These are phyloP conservation scores for Siniperca scherzeri DNA, from an alignment of 2,797 vertebrate genomes.

Conservation along the genomic window DNA sequence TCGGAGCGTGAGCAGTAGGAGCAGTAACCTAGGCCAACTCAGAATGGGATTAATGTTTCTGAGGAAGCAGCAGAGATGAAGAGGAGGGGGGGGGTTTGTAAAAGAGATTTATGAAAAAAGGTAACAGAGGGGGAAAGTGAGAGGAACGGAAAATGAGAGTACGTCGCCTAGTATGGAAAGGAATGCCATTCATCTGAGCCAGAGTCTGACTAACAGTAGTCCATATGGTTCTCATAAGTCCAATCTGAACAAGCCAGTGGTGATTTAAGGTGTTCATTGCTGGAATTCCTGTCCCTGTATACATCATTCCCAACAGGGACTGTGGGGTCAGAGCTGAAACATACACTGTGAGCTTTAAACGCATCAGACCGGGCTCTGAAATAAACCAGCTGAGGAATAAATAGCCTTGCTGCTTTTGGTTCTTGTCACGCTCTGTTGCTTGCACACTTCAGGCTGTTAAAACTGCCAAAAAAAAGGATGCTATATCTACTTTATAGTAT, in stretches of 20 bases:
- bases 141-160: slow-evolving; percentile 58
- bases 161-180: slow-evolving; percentile 76
- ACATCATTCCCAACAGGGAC: slow-evolving; percentile 62
- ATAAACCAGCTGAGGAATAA: slow-evolving; percentile 65
- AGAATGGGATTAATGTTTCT: slow-evolving; percentile 61
- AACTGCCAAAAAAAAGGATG: neutral
- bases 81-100: slow-evolving; percentile 21
- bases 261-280: slow-evolving; percentile 79
- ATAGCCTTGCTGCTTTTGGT: slow-evolving; percentile 44
- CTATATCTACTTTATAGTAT: neutral
- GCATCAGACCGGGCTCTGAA: slow-evolving; percentile 48
- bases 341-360: slow-evolving; percentile 44
- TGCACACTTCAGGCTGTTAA: slow-evolving; percentile 1
- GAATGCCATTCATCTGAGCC: slow-evolving; percentile 78
- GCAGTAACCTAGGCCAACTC: slow-evolving; percentile 45
- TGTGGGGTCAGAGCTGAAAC: slow-evolving; percentile 62
- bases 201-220: slow-evolving; percentile 62
- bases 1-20: slow-evolving; percentile 47
- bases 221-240: slow-evolving; percentile 80
- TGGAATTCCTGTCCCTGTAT: slow-evolving; percentile 74
- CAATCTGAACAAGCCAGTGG: slow-evolving; percentile 56
- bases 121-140: slow-evolving; percentile 31
- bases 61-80: slow-evolving; percentile 33
- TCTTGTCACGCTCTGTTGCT: slow-evolving; percentile 41
- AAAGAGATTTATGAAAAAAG: slow-evolving; percentile 66